Evolutionary conservation across 1,140 invertebrate species (phyloP), one percentile per base, ranked within the genome.

Genomic region (Popillia japonica): DNA sequence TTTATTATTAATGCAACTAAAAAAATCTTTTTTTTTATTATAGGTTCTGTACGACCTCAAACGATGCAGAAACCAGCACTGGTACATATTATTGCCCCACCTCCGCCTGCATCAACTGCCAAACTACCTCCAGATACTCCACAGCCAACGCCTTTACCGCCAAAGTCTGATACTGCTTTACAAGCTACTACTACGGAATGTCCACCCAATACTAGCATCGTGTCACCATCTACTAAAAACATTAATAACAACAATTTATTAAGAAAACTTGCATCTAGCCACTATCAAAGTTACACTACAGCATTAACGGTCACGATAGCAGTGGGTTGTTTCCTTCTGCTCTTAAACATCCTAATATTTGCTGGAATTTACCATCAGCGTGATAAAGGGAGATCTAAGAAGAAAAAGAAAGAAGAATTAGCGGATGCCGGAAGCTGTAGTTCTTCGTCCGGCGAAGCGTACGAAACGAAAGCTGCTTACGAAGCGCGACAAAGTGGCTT

Each of bases 341-440:
- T 98, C 8, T 90, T 99, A 2, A 99, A 99, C 86, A 92, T 98
- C 7, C 89, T 98, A 0, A 97, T 99, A 74, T 98, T 98, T 84
- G 96, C 96, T 42, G 96, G 96, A 40, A 96, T 98, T 55, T 98
- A 97, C 84, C 96, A 97, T 83, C 95, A 98, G 85, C 90, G 96
- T 8, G 94, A 96, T 81, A 90, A 93, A 82, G 86, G 90, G 75
- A 86, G 89, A 72, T 87, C 87, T 76, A 81, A 87, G 40, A 87
- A 88, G 77, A 91, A 92, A 44, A 93, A 93, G 83, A 93, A 92
- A 80, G 93, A 94, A 81, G 93, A 94, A 82, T 82, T 93, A 40
- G 89, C 91, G 40, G 93, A 93, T 84, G 91, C 90, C 48, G 93
- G 89, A n/a, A 92, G 91, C 82, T 85, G 84, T 79, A 82, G 91